Evolutionary conservation across 2,113 vertebrate genomes (phyloP).

Genomic region (Hiodon tergisus): DNA sequence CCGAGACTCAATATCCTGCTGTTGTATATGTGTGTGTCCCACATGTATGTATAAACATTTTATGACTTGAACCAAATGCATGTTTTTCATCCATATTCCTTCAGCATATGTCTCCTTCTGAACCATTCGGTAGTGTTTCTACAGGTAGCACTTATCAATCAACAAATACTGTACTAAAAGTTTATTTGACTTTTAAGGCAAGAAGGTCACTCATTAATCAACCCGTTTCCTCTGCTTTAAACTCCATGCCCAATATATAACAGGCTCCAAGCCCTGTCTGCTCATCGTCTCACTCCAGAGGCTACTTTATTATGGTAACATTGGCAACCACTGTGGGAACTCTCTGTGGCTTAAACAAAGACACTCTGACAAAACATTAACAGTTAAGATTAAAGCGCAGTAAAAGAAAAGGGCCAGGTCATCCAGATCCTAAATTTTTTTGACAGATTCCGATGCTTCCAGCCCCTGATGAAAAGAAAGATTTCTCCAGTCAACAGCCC

Average conservation of each 20-base stretch:
- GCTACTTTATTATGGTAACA: neutral
- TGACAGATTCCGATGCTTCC: neutral
- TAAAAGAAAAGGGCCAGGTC: neutral
- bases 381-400: neutral
- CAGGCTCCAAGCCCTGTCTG: neutral
- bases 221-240: neutral
- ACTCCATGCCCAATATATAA: neutral
- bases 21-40: too few species aligned
- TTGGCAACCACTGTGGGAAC: neutral
- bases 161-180: too few species aligned
- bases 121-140: too few species aligned
- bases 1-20: too few species aligned
- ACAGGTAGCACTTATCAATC: too few species aligned
- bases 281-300: neutral
- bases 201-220: neutral
- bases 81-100: too few species aligned
- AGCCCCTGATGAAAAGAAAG: neutral
- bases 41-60: too few species aligned
- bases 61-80: too few species aligned
- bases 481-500: neutral
- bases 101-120: too few species aligned
- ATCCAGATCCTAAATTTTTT: neutral
- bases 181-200: too few species aligned
- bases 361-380: neutral
- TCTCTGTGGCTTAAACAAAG: neutral